These are phyloP conservation scores for Pherbina coryleti DNA, from an alignment of 2,888 invertebrate genomes.

Conservation along the genomic window DNA sequence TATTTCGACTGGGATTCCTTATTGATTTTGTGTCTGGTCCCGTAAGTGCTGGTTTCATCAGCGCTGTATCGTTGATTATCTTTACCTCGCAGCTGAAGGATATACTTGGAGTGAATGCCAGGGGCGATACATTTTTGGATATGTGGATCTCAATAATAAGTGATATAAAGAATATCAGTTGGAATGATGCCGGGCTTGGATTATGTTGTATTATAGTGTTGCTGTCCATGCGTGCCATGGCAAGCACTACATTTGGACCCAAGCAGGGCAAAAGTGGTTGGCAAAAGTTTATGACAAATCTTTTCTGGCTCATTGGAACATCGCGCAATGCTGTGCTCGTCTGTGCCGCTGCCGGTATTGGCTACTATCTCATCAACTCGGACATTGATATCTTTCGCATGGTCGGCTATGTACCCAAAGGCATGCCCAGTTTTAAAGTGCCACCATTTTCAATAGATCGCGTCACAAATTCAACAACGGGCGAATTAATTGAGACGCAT, in stretches of 20 bases:
- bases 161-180: constrained; percentile 76
- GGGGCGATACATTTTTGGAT: constrained; percentile 83
- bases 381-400: constrained; percentile 73
- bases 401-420: constrained; percentile 81
- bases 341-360: constrained; percentile 79
- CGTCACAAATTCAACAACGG: constrained; percentile 73
- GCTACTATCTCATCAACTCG: constrained; percentile 74
- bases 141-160: constrained; percentile 82
- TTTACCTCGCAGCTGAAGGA: constrained; percentile 90
- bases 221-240: constrained; percentile 81
- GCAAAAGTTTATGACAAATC: constrained; percentile 75
- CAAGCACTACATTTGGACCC: constrained; percentile 76
- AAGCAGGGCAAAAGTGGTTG: constrained; percentile 71
- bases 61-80: constrained; percentile 90
- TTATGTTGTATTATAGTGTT: constrained; percentile 80
- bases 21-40: constrained; percentile 93
- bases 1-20: constrained; percentile 86
- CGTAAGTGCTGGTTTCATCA: constrained; percentile 90
- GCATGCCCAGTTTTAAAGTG: constrained; percentile 76
- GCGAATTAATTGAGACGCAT: constrained; percentile 54
- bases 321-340: constrained; percentile 88
- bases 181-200: constrained; percentile 84
- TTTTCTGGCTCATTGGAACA: constrained; percentile 82
- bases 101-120: constrained; percentile 79
- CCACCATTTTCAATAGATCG: constrained; percentile 78